These are phyloP conservation scores for Pungitius pungitius DNA, from an alignment of 2,113 vertebrate genomes.

Conservation along the genomic window DNA sequence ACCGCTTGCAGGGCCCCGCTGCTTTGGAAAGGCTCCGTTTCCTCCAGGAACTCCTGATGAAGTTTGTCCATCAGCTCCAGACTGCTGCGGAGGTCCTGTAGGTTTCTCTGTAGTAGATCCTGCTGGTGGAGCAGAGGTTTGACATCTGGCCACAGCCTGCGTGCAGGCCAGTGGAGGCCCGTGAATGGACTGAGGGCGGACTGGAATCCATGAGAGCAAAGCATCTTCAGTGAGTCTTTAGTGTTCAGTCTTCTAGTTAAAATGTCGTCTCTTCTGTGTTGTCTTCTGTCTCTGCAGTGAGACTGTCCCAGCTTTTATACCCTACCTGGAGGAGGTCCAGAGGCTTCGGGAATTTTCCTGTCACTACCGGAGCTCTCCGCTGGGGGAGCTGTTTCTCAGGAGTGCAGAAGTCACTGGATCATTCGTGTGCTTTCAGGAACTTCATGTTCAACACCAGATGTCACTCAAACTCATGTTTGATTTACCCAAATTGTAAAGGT, in stretches of 20 bases:
- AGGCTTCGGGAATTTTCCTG: slow-evolving; percentile 44
- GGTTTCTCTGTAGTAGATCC: slow-evolving; percentile 59
- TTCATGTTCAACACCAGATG: slow-evolving; percentile 19
- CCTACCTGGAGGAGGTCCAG: not conserved
- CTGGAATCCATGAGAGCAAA: slow-evolving; percentile 41
- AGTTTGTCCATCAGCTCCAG: slow-evolving; percentile 61
- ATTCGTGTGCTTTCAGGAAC: not conserved
- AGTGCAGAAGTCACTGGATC: not conserved
- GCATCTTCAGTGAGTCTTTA: slow-evolving; percentile 21
- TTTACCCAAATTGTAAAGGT: not conserved
- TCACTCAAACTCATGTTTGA: not conserved
- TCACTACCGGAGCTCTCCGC: slow-evolving; percentile 2
- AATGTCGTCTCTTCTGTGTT: slow-evolving; percentile 8
- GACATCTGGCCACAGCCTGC: slow-evolving; percentile 70
- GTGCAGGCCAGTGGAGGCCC: slow-evolving; percentile 30
- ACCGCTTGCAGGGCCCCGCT: not conserved
- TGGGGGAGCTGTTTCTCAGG: slow-evolving; percentile 7
- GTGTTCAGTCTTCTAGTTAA: slow-evolving; percentile 4
- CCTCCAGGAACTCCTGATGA: slow-evolving; percentile 60
- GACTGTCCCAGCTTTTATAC: slow-evolving; percentile 30
- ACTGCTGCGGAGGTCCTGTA: slow-evolving; percentile 43
- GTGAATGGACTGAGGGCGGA: slow-evolving; percentile 29
- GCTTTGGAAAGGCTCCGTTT: slow-evolving; percentile 32
- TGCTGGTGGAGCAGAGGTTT: slow-evolving; percentile 67
- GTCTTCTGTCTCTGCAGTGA: slow-evolving; percentile 30